A percentile compares a stretch with the other conserved stretches of the same genome.
These are phyloP conservation scores for Brevipalpus yothersi DNA, from an alignment of 1,140 invertebrate genomes.

Conservation along the genomic window DNA sequence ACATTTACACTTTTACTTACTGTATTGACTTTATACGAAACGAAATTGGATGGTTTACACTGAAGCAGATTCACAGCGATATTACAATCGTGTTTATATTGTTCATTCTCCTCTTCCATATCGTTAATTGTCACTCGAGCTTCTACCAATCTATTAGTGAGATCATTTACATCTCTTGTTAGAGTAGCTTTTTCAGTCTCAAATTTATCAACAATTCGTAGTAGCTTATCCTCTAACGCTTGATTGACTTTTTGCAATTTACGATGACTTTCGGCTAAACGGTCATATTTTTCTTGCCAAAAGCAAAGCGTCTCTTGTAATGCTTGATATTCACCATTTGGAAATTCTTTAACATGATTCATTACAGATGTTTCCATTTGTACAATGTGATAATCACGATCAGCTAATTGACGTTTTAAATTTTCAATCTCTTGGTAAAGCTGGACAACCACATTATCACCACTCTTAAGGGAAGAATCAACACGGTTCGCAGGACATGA, in stretches of 20 bases:
- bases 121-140: slow-evolving; percentile 60
- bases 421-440: slow-evolving; percentile 65
- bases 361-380: slow-evolving; percentile 61
- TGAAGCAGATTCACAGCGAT: slow-evolving; percentile 76
- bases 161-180: slow-evolving; percentile 56
- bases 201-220: slow-evolving; percentile 69
- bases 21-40: slow-evolving; percentile 66
- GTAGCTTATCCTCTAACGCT: slow-evolving; percentile 72
- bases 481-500: slow-evolving; percentile 11
- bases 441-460: slow-evolving; percentile 25
- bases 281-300: slow-evolving; percentile 72
- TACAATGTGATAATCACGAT: slow-evolving; percentile 53
- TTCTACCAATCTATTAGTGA: slow-evolving; percentile 64
- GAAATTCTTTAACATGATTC: slow-evolving; percentile 44
- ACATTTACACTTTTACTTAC: slow-evolving; percentile 31
- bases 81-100: slow-evolving; percentile 79
- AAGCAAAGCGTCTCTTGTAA: slow-evolving; percentile 56
- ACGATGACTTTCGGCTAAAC: slow-evolving; percentile 74
- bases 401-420: slow-evolving; percentile 46
- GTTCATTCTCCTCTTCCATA: slow-evolving; percentile 73
- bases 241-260: slow-evolving; percentile 84
- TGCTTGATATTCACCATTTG: slow-evolving; percentile 41
- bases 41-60: slow-evolving; percentile 81
- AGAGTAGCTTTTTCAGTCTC: slow-evolving; percentile 66
- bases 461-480: background rate